Evolutionary conservation across 2,113 vertebrate genomes (phyloP).

Genomic region (Montifringilla adamsi): DNA sequence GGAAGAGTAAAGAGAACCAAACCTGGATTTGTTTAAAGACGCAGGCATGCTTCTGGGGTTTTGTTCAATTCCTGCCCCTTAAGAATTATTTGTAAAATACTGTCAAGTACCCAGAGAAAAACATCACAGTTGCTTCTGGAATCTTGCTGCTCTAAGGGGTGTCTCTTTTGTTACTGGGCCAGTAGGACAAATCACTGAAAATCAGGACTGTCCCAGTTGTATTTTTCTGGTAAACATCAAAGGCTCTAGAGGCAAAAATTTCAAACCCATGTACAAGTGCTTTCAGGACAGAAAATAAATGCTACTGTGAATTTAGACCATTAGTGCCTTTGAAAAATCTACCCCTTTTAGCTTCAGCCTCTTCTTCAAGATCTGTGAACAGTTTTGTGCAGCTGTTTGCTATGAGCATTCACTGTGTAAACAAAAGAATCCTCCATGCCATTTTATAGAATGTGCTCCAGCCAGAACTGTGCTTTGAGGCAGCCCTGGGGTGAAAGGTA

Average conservation of each 20-base stretch:
- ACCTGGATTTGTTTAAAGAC: background rate
- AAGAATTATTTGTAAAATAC: background rate
- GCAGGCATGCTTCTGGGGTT: background rate
- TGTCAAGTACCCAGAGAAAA: background rate
- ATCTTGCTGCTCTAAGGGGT: background rate
- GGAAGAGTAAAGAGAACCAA: background rate
- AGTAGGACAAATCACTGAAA: background rate
- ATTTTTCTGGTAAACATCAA: background rate
- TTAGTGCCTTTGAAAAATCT: background rate
- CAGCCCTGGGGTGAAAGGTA: background rate
- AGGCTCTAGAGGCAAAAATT: background rate
- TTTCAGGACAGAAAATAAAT: background rate
- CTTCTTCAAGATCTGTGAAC: background rate
- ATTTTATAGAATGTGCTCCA: background rate
- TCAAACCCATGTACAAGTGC: background rate
- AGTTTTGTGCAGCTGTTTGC: background rate
- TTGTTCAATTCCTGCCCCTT: background rate
- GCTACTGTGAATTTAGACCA: background rate
- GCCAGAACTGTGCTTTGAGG: background rate
- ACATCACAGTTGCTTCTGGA: background rate
- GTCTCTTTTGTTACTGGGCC: background rate
- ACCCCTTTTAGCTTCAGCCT: background rate
- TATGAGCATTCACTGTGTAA: background rate
- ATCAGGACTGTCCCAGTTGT: background rate
- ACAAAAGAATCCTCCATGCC: background rate